These are phyloP conservation scores for Callorhinus ursinus DNA, from an alignment of 2,113 vertebrate genomes.

Conservation along the genomic window DNA sequence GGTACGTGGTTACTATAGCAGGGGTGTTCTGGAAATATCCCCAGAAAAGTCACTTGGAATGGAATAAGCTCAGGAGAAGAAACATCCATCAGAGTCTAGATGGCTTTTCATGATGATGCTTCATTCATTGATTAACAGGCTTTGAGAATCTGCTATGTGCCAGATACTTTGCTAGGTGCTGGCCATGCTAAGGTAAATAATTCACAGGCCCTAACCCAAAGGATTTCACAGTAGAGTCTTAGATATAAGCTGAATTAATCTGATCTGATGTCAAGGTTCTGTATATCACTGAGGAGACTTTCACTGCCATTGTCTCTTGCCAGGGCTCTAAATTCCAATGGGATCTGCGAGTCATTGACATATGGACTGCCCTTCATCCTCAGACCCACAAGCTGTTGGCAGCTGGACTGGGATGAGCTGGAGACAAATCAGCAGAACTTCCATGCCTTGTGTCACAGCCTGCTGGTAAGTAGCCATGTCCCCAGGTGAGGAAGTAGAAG, in stretches of 20 bases:
- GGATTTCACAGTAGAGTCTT: not conserved
- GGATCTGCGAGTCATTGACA: slow-evolving; percentile 93
- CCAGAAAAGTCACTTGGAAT: not conserved
- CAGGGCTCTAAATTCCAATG: slow-evolving; percentile 90
- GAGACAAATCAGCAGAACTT: slow-evolving; percentile 94
- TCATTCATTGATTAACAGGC: not conserved
- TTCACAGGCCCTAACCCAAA: not conserved
- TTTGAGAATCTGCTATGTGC: slow-evolving; percentile 27
- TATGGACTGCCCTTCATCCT: slow-evolving; percentile 94
- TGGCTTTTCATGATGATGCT: not conserved
- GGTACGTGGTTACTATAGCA: not conserved
- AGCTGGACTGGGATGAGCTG: slow-evolving; percentile 97
- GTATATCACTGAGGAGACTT: not conserved
- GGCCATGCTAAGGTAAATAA: not conserved
- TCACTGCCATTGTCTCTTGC: slow-evolving; percentile 33
- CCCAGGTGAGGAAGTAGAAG: not conserved
- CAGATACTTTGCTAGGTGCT: not conserved
- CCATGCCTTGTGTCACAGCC: slow-evolving; percentile 92
- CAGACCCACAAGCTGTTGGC: slow-evolving; percentile 94
- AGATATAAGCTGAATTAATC: not conserved
- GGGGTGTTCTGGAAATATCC: not conserved
- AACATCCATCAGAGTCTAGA: not conserved
- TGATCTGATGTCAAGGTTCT: not conserved
- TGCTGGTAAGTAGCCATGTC: slow-evolving; percentile 87
- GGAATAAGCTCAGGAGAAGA: not conserved